These are phyloP conservation scores for Brachypteracias leptosomus DNA, from an alignment of 2,113 vertebrate species.

Conservation along the genomic window DNA sequence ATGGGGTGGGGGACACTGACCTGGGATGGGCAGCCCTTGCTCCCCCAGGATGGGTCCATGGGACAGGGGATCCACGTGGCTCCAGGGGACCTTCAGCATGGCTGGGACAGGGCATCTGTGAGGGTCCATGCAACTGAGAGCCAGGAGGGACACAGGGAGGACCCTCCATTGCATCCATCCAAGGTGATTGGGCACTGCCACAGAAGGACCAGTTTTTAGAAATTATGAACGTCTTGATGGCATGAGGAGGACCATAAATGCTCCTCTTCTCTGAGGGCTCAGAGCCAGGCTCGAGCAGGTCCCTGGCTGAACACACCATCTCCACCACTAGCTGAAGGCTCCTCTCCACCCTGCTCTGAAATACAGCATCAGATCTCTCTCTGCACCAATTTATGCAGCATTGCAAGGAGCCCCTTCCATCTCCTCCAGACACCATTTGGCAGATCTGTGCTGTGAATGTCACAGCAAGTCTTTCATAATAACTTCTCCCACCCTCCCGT, in stretches of 20 bases:
- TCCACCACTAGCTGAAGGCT: background rate
- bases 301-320: background rate
- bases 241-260: fast-evolving
- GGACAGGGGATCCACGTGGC: background rate
- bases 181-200: background rate
- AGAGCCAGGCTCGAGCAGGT: background rate
- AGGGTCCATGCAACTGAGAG: background rate
- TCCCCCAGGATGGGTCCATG: background rate
- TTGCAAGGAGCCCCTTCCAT: background rate
- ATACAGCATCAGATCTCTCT: background rate
- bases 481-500: constrained; percentile 62
- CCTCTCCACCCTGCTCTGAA: background rate
- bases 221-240: fast-evolving
- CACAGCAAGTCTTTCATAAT: constrained; percentile 59
- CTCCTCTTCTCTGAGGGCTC: background rate
- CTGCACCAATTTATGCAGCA: constrained; percentile 34
- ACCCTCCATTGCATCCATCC: fast-evolving
- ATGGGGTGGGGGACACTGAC: background rate
- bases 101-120: background rate
- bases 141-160: no score
- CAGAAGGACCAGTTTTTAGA: background rate
- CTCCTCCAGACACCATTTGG: constrained; percentile 50
- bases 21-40: background rate
- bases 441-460: constrained; percentile 65
- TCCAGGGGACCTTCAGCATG: fast-evolving